Evolutionary conservation across 2,113 vertebrate genomes (phyloP), one percentile per base, ranked within the genome.

Genomic region (Mohoua ochrocephala): DNA sequence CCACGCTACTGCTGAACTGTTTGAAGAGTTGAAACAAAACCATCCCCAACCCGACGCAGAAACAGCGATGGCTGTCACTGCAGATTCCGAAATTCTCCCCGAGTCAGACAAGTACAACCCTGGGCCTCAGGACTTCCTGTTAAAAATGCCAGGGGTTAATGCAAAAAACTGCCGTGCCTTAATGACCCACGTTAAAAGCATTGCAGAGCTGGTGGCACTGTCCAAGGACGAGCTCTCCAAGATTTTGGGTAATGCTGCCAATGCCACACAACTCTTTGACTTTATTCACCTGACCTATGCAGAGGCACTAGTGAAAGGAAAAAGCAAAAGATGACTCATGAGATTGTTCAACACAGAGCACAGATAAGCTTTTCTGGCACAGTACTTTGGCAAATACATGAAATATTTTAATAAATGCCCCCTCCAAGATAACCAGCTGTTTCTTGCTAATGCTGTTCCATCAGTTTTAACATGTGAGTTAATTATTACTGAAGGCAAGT

Each of bases 71-170:
- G 99, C 99, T 1, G 47, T 99, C 89, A 99, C 98, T 0, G 98
- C 98, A 0, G 99, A 99, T 74, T 99, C 99, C 0, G 99, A 99
- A 78, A 97, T 79, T 2, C 98, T 99, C 24, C 98, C 98, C 0
- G 99, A 99, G 89, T 98, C 98, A 0, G 99, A 98, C 49, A 98
- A 98, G 28, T 99, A 99, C 67, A 99, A 98, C 91, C 98, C 99
- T 0, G 99, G 99, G 3, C 99, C 99, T 39, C 98, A 99, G 67
- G 99, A 99, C 96, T 99, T 99, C 87, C 93, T 99, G 35, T 75
- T 99, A 7, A 99, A 99, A 91, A 99, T 99, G 99, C 99, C 99
- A 3, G 99, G 99, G 12, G 95, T 99, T 39, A 99, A 98, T 35
- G 94, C 97, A 27, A 99, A 99, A 92, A 99, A 99, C 95, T 99